Base-by-base conservation (phyloP, 1,140 invertebrate genomes). In the Acyrthosiphon pisum region DNA sequence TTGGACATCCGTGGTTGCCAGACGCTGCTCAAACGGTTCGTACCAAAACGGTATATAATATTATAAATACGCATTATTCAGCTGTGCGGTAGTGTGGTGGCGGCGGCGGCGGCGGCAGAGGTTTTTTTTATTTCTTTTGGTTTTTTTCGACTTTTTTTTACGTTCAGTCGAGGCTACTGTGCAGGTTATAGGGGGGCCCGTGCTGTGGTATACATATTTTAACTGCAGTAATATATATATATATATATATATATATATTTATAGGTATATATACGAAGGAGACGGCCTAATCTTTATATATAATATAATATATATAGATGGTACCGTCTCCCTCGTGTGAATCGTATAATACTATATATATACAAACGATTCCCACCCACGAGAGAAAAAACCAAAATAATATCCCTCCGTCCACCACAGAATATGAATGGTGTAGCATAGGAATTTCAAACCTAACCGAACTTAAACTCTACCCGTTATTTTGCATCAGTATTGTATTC, bases 81-180 rank as follows among this genome's bases (percentile, higher is more conserved):
- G 11, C 48, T 14, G 50, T 22, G 50, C 20, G 50, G 50, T 53
- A 53, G 41, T 84, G 83, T n/a, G 60, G 60, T 30, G 56, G 56
- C 30, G 81, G 20, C 48, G 56, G 56, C 26, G 76, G 20, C 48
- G 48, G 35, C 89, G 23, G 56, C 7, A 8, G 60, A 30, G 60
- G 30, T 68, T n/a, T n/a, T n/a, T 88, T 76, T n/a, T 88, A 88
- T 88, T 87, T 89, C 1, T 53, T 53, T 89, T 8, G 20, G 50
- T 35, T 89, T 93, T 93, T 56, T 93, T 50, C 20, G 35, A 4
- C 30, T 86, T 93, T 41, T 84, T 53, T 44, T 56, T 41, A 41
- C 81, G 48, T 84, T 86, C 30, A 56, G 30, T 37, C 68, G 18
- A 46, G 37, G 91, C 91, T 92, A 92, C 91, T 53, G 91, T 92